Base-by-base conservation (phyloP, 2,113 vertebrate genomes). In the Labeo catla region DNA sequence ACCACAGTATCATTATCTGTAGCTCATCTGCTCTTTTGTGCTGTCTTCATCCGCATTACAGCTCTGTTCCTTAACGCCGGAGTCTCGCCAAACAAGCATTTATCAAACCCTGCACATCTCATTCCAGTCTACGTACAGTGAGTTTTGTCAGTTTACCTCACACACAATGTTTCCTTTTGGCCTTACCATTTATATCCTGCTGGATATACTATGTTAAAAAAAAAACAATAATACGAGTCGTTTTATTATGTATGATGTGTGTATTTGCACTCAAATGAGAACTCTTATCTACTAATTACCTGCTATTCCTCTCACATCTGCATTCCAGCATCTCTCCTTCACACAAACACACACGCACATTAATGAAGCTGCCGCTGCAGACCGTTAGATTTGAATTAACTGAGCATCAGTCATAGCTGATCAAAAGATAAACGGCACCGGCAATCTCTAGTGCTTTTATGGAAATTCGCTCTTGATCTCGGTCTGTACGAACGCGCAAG, bases 311-410 rank as follows among this genome's bases (percentile, higher is more conserved):
- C 93, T 95, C 95, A 96, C 96, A 96, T 95, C 95, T 96, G 96
- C 95, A 93, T 96, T 96, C 94, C 94, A 90, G 95, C 95, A 96
- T 96, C 52, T 28, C 52, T 59, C 50, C 39, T 15, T 39, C 54
- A 15, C 49, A 59, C n/a, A 13, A 36, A 84, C 28, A 73, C 66
- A 15, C 49, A 12, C 12, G 19, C 52, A 43, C 68, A 98, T 97
- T 96, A 98, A 98, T 97, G 96, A 97, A 96, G 97, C 96, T 95
- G 96, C 94, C 96, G 96, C 96, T 96, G 97, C 96, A 96, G 95
- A 95, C 96, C 95, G 96, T 93, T 96, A 94, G 94, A 96, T 97
- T 95, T 96, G 95, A 96, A 95, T 95, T 95, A 97, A 96, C 95
- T 95, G 94, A 95, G 95, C 96, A 97, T 97, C 96, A 95, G 97